A percentile compares a stretch with the other conserved stretches of the same genome.
Evolutionary conservation across 2,113 vertebrate species (phyloP).

Genomic region (Podarcis muralis): DNA sequence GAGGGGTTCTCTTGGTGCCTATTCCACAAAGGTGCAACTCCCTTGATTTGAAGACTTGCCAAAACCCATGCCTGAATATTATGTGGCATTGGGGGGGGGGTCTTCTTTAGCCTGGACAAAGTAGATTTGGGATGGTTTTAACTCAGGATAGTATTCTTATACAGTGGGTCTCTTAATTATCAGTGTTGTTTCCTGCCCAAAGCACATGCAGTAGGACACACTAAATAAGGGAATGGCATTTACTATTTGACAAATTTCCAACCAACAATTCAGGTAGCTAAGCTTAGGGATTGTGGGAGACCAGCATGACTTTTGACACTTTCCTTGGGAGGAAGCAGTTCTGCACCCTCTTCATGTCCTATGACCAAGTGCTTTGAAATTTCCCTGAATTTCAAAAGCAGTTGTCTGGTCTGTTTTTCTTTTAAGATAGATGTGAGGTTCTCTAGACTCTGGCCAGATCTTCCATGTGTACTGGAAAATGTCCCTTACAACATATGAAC

Average conservation of each 20-base stretch:
- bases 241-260: neutral
- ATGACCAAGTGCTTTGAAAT: neutral
- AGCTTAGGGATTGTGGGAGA: neutral
- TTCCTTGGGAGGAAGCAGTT: neutral
- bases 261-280: neutral
- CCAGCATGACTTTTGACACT: neutral
- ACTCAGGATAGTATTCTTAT: neutral
- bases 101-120: neutral
- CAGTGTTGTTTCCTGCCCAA: neutral
- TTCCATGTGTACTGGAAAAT: neutral
- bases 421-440: neutral
- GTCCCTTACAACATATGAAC: neutral
- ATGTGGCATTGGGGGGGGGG: neutral
- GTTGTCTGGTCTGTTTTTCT: neutral
- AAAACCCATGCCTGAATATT: neutral
- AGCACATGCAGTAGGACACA: neutral
- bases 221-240: neutral
- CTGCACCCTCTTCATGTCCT: neutral
- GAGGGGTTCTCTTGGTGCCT: neutral
- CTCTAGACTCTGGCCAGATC: neutral
- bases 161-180: neutral
- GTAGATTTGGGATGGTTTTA: neutral
- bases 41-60: neutral
- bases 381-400: neutral
- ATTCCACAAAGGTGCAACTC: too few relatives aligned